These are phyloP conservation scores for Dromococcyx pavoninus DNA, from an alignment of 2,797 vertebrate genomes.

Conservation along the genomic window DNA sequence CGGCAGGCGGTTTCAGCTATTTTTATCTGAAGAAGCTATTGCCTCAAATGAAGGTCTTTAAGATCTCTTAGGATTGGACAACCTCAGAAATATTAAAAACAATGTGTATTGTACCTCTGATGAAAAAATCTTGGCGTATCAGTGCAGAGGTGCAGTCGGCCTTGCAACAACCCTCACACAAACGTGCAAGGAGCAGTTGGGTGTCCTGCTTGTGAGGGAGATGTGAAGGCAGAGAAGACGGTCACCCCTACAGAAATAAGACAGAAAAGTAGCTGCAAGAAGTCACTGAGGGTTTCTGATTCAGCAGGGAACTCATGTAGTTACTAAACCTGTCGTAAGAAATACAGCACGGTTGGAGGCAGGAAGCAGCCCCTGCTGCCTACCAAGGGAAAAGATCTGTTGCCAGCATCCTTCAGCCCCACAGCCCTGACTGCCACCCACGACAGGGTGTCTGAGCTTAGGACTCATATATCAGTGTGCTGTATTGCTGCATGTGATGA, in stretches of 20 bases:
- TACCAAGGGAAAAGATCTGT: neutral
- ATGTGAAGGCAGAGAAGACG: neutral
- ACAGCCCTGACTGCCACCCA: neutral
- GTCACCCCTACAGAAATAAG: neutral
- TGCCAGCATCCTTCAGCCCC: neutral
- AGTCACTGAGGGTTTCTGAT: neutral
- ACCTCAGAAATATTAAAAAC: neutral
- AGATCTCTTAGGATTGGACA: neutral
- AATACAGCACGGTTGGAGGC: neutral
- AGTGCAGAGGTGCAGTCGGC: neutral
- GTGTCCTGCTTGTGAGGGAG: neutral
- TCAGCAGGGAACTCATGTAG: neutral
- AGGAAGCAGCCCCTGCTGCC: neutral
- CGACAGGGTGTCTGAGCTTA: fast-evolving
- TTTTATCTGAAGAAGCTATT: neutral
- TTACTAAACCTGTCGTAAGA: neutral
- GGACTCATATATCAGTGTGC: too few relatives aligned
- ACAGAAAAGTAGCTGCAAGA: neutral
- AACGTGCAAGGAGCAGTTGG: neutral
- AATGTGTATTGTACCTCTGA: neutral
- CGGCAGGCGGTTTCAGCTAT: neutral
- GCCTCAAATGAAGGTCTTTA: neutral
- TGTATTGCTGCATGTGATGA: neutral
- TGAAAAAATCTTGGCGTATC: neutral
- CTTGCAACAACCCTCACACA: neutral